These are phyloP conservation scores for Sprattus sprattus DNA, from an alignment of 2,113 vertebrate species.

Conservation along the genomic window DNA sequence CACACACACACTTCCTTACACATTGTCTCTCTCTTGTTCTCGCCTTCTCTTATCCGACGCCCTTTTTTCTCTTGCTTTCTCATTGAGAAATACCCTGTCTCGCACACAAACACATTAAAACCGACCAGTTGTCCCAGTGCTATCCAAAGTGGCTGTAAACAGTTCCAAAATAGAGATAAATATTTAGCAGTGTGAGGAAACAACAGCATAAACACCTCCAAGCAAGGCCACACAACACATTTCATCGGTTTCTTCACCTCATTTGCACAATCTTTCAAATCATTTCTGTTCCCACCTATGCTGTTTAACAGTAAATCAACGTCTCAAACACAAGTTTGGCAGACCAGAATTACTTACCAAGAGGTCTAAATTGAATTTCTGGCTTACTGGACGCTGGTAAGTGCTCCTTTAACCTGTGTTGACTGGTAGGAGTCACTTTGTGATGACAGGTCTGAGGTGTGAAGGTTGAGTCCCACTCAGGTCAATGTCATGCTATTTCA, in stretches of 20 bases:
- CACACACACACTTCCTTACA: not conserved
- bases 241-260: not conserved
- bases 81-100: not conserved
- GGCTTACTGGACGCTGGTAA: not conserved
- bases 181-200: not conserved
- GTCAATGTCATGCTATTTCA: slow-evolving; percentile 5
- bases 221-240: not conserved
- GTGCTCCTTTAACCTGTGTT: not conserved
- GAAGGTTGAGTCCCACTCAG: slow-evolving; percentile 13
- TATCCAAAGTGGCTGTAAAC: not conserved
- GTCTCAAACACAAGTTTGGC: not conserved
- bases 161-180: slow-evolving; percentile 8
- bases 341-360: not conserved
- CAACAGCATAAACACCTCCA: slow-evolving; percentile 4
- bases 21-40: not conserved
- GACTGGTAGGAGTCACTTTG: not conserved
- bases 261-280: not conserved
- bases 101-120: not conserved
- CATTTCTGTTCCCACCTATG: not conserved
- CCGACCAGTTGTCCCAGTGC: slow-evolving; percentile 1
- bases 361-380: not conserved
- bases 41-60: not conserved
- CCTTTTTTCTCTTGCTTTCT: not conserved
- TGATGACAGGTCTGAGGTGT: slow-evolving; percentile 2
- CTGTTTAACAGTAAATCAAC: not conserved